Conservation (phyloP, 2,797 vertebrate genomes). For the Enteromius viviparus region DNA sequence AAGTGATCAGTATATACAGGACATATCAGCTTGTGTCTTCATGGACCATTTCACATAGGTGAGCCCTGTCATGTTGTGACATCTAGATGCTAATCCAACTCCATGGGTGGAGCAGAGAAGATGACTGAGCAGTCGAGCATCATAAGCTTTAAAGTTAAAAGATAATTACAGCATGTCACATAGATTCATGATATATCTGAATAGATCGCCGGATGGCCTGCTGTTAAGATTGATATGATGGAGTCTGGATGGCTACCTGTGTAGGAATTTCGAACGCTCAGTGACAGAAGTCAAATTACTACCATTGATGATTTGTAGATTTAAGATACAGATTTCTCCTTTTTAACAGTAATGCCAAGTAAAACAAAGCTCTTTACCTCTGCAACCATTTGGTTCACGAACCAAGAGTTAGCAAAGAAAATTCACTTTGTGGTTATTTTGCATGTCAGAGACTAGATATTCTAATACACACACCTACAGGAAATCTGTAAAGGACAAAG, state of each 20-base stretch:
- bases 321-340: neutral
- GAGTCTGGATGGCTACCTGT: neutral
- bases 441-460: constrained; percentile 14
- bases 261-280: constrained; percentile 5
- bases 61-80: constrained; percentile 13
- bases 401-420: neutral
- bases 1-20: constrained; percentile 43
- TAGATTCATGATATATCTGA: constrained; percentile 13
- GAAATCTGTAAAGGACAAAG: constrained; percentile 65
- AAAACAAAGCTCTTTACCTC: neutral
- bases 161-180: constrained; percentile 25
- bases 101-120: constrained; percentile 12
- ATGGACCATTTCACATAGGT: constrained; percentile 33
- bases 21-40: constrained; percentile 40
- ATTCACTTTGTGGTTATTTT: constrained; percentile 6
- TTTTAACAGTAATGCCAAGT: neutral
- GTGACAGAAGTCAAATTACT: neutral
- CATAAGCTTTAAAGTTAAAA: constrained; percentile 13
- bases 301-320: neutral
- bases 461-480: constrained; percentile 31
- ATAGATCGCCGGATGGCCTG: constrained; percentile 6
- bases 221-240: constrained; percentile 31
- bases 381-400: neutral
- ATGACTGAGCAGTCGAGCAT: constrained; percentile 13
- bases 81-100: constrained; percentile 30